A percentile compares a stretch with the other conserved stretches of the same genome.
Conservation (phyloP, 2,797 vertebrate genomes). For the Thamnophis elegans region DNA sequence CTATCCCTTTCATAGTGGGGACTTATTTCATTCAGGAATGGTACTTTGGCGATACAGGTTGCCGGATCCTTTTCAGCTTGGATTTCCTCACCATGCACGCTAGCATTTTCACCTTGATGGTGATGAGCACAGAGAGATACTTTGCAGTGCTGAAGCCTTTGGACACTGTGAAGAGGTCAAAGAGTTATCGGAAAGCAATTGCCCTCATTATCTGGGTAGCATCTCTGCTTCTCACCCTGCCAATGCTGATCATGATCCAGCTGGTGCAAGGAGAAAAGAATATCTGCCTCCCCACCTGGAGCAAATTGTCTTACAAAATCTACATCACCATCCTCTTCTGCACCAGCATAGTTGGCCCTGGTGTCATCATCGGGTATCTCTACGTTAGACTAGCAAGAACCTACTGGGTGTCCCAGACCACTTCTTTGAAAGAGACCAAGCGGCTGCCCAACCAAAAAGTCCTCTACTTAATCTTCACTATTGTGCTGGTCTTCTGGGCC, state of each 20-base stretch:
- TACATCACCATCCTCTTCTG: conserved; percentile 89
- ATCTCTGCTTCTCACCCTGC: conserved; percentile 84
- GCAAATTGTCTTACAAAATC: conserved; percentile 80
- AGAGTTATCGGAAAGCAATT: conserved; percentile 89
- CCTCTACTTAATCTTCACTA: conserved; percentile 91
- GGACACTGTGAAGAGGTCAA: conserved; percentile 88
- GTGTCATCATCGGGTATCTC: conserved; percentile 87
- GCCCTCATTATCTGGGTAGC: conserved; percentile 84
- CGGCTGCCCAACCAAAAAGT: conserved; percentile 90
- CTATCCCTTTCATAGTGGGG: conserved; percentile 90
- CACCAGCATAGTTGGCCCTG: conserved; percentile 89
- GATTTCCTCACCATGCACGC: conserved; percentile 95
- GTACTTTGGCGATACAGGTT: conserved; percentile 88
- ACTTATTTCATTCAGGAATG: conserved; percentile 88
- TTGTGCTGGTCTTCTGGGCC: conserved; percentile 92
- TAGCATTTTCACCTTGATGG: conserved; percentile 89
- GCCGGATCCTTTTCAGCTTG: conserved; percentile 85
- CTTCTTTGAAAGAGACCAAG: conserved; percentile 87
- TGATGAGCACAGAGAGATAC: conserved; percentile 93
- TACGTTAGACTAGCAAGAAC: conserved; percentile 85
- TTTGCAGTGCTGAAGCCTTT: conserved; percentile 88
- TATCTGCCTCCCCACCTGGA: conserved; percentile 84
- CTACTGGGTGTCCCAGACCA: conserved; percentile 90
- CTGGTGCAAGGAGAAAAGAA: conserved; percentile 78
- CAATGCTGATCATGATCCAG: conserved; percentile 87